Conservation (phyloP, 2,888 invertebrate species). For the Athalia circularis region DNA sequence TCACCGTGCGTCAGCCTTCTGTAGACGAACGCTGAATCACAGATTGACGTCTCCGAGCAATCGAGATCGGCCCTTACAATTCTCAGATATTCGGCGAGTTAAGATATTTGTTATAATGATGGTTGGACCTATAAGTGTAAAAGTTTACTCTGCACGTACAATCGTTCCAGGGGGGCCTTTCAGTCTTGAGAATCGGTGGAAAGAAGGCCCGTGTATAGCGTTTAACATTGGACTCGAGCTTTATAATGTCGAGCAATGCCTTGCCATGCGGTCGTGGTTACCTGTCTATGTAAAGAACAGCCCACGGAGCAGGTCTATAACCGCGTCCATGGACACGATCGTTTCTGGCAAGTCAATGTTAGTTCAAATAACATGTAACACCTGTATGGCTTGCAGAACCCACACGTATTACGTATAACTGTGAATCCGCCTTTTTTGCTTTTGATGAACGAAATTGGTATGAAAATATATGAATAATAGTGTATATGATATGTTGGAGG, state of each 20-base stretch:
- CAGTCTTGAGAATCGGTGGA: neutral
- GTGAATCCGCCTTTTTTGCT: neutral
- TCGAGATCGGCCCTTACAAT: neutral
- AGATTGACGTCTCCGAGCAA: neutral
- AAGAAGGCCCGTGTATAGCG: neutral
- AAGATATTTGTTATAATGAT: neutral
- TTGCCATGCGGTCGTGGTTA: neutral
- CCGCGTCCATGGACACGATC: constrained; percentile 31
- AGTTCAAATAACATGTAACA: neutral
- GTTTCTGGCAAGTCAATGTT: neutral
- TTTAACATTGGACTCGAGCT: constrained; percentile 14
- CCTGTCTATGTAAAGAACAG: neutral
- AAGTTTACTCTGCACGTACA: neutral
- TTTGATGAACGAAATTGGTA: neutral
- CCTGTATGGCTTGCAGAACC: too few relatives aligned
- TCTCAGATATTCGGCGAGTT: constrained; percentile 2
- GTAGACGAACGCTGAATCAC: constrained; percentile 17
- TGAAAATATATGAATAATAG: neutral
- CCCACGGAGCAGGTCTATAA: constrained; percentile 32
- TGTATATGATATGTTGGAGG: too few relatives aligned
- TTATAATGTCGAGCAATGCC: neutral
- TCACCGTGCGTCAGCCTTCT: neutral
- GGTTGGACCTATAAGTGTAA: neutral
- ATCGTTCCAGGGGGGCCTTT: neutral
- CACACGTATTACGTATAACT: constrained; percentile 8